Evolutionary conservation across 2,888 invertebrate species (phyloP).

Genomic region (Tineola bisselliella): DNA sequence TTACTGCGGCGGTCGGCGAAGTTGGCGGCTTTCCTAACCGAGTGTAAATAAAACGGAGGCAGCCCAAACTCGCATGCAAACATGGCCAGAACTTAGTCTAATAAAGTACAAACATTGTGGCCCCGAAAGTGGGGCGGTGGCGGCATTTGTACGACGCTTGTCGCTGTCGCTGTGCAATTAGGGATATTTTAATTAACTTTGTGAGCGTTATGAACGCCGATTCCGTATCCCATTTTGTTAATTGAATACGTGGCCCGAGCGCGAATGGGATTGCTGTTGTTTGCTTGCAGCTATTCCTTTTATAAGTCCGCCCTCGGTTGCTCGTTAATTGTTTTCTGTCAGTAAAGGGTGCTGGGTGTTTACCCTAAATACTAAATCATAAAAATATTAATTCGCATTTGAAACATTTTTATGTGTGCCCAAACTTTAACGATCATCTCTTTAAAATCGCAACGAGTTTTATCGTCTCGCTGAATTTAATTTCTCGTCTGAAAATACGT

Average conservation of each 20-base stretch:
- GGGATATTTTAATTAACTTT: constrained; percentile 55
- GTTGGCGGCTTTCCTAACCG: constrained; percentile 9
- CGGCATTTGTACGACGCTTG: constrained; percentile 13
- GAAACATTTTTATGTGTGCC: not conserved
- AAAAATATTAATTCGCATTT: not conserved
- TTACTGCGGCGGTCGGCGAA: not conserved
- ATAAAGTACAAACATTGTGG: constrained; percentile 59
- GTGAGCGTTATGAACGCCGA: constrained; percentile 41
- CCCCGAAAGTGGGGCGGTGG: not conserved
- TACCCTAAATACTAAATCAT: not conserved
- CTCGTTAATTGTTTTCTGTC: constrained; percentile 26
- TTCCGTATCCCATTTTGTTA: constrained; percentile 50
- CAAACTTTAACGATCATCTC: not conserved
- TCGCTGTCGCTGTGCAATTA: constrained; percentile 35
- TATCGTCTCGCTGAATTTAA: not conserved
- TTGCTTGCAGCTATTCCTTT: constrained; percentile 34
- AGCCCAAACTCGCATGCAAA: constrained; percentile 42
- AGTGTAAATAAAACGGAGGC: constrained; percentile 36
- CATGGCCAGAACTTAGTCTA: constrained; percentile 47
- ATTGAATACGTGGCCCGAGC: constrained; percentile 45
- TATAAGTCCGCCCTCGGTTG: constrained; percentile 21
- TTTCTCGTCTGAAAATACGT: not conserved
- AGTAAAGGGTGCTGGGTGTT: constrained; percentile 8
- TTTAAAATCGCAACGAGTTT: not conserved
- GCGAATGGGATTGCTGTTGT: constrained; percentile 28